Conservation (phyloP, 2,888 invertebrate genomes). For the Syrista parreyssii region DNA sequence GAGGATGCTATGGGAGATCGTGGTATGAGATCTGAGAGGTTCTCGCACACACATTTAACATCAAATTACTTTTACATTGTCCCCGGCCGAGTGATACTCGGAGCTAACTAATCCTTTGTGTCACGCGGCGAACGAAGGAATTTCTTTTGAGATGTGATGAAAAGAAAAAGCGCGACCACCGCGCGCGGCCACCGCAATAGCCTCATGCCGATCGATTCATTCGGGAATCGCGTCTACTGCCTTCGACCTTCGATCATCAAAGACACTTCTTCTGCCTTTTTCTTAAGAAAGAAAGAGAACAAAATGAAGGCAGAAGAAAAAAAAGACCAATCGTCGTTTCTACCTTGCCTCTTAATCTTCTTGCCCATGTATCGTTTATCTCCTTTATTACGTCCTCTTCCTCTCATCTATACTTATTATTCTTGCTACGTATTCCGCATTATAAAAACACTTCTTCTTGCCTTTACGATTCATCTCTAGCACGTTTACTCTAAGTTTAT, state of each 20-base stretch:
- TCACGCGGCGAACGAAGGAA: slow-evolving; percentile 20
- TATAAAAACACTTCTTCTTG: background rate
- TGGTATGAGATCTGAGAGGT: slow-evolving; percentile 5
- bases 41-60: slow-evolving; percentile 7
- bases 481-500: background rate
- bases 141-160: slow-evolving; percentile 27
- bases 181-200: background rate
- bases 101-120: slow-evolving; percentile 23
- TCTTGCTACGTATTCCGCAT: background rate
- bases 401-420: background rate
- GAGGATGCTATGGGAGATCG: background rate
- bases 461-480: background rate
- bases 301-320: background rate
- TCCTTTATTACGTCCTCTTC: background rate
- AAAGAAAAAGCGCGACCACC: slow-evolving; percentile 11
- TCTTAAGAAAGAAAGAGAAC: background rate
- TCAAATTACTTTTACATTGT: slow-evolving; percentile 41
- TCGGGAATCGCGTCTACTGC: background rate
- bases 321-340: background rate
- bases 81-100: slow-evolving; percentile 25
- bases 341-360: background rate
- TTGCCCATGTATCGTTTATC: background rate
- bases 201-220: background rate
- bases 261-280: background rate
- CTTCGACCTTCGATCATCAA: background rate